A percentile compares a stretch with the other conserved stretches of the same genome.
These are phyloP conservation scores for Zaprionus gabonicus DNA, from an alignment of 1,140 invertebrate species.

Conservation along the genomic window DNA sequence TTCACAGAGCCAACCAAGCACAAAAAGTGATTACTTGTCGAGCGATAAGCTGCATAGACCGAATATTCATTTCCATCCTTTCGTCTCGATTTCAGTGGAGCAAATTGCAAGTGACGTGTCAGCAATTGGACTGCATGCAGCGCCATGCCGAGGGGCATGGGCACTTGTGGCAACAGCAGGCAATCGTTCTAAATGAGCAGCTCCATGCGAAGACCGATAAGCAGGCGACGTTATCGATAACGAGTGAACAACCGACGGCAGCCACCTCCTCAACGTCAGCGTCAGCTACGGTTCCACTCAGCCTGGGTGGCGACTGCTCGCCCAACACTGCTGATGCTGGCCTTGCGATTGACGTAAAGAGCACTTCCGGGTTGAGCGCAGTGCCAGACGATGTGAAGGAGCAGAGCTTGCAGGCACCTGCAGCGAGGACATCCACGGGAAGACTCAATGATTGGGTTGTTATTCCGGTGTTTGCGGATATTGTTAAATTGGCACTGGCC, in stretches of 20 bases:
- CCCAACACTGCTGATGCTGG: slow-evolving; percentile 14
- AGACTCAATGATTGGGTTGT: slow-evolving; percentile 84
- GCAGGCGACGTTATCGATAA: slow-evolving; percentile 40
- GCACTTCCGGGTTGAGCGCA: slow-evolving; percentile 58
- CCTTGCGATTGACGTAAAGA: slow-evolving; percentile 31
- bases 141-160: slow-evolving; percentile 82
- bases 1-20: background rate
- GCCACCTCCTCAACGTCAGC: slow-evolving; percentile 7
- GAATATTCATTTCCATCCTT: slow-evolving; percentile 28
- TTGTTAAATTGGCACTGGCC: slow-evolving; percentile 82
- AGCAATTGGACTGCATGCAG: slow-evolving; percentile 84
- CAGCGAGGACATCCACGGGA: slow-evolving; percentile 30
- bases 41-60: background rate
- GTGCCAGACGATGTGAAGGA: background rate
- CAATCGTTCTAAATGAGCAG: slow-evolving; percentile 79
- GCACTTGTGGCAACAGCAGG: slow-evolving; percentile 83
- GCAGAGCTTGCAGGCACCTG: slow-evolving; percentile 17
- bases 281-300: slow-evolving; percentile 12
- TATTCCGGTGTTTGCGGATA: slow-evolving; percentile 84
- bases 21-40: background rate
- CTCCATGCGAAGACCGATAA: slow-evolving; percentile 66
- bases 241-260: slow-evolving; percentile 26
- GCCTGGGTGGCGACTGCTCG: slow-evolving; percentile 38
- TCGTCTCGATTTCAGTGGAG: slow-evolving; percentile 78
- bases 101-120: slow-evolving; percentile 81